Evolutionary conservation across 2,113 vertebrate genomes (phyloP).

Genomic region (Periophthalmus modestus): DNA sequence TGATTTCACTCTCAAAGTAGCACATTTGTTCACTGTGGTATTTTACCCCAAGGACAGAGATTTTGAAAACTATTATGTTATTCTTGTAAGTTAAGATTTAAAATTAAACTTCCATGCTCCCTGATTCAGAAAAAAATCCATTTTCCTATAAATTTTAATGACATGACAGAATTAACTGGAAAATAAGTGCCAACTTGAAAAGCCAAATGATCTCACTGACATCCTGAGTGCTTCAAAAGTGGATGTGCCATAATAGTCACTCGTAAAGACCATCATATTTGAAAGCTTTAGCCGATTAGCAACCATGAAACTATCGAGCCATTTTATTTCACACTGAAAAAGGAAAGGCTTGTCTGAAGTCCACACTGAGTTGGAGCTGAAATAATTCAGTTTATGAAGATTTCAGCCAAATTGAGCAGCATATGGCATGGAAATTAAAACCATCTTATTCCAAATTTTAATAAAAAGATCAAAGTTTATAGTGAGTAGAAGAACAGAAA

Average conservation of each 20-base stretch:
- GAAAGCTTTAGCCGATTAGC: constrained; percentile 12
- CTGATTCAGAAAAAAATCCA: constrained; percentile 15
- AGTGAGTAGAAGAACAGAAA: neutral
- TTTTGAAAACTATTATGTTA: constrained; percentile 1
- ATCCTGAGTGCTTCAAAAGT: neutral
- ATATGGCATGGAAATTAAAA: neutral
- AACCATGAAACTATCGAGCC: neutral
- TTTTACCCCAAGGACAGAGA: constrained; percentile 11
- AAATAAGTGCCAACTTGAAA: constrained; percentile 21
- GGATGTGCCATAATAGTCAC: constrained; percentile 8
- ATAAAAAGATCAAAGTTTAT: neutral
- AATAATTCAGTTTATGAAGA: neutral
- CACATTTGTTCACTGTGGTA: constrained; percentile 15
- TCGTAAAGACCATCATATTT: constrained; percentile 18
- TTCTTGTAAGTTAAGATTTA: neutral
- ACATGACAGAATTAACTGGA: constrained; percentile 4
- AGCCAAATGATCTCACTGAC: constrained; percentile 29
- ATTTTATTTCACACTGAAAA: constrained; percentile 7
- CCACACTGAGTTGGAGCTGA: neutral
- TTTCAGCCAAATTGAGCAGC: neutral
- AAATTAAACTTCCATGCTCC: neutral
- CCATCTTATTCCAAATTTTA: neutral
- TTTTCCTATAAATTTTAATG: constrained; percentile 2
- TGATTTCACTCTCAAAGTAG: constrained; percentile 11
- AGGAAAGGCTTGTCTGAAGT: constrained; percentile 2